Conservation (phyloP, 1,140 invertebrate species). For the Temnothorax nylanderi region DNA sequence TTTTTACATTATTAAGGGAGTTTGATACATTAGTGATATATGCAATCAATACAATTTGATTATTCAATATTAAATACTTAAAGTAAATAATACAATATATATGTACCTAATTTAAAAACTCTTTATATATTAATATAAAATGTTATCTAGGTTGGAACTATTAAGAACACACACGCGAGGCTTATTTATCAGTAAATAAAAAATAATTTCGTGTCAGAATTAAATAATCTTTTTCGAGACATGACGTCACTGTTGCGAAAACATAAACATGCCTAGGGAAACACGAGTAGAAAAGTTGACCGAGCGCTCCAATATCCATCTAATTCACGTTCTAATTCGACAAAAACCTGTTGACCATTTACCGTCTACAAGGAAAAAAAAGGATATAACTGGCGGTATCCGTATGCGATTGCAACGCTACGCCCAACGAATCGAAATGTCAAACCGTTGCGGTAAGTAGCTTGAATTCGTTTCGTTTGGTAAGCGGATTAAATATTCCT, state of each 20-base stretch:
- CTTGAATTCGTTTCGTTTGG: slow-evolving; percentile 49
- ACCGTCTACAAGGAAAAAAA: background rate
- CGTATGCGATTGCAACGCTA: slow-evolving; percentile 19
- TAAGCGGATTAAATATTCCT: slow-evolving; percentile 60
- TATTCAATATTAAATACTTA: background rate
- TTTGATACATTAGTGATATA: no score
- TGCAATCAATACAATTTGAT: background rate
- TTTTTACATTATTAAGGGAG: background rate
- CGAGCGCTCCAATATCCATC: slow-evolving; percentile 7
- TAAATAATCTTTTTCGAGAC: background rate
- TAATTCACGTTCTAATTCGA: slow-evolving; percentile 13
- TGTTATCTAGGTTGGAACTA: background rate
- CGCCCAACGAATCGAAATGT: slow-evolving; percentile 50
- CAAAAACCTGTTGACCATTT: slow-evolving; percentile 3
- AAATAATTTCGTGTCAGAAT: background rate
- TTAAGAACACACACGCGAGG: background rate
- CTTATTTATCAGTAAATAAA: background rate
- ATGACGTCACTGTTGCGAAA: background rate
- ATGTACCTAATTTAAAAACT: no score
- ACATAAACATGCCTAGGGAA: background rate
- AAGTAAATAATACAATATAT: background rate
- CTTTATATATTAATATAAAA: background rate
- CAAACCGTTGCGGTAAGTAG: slow-evolving; percentile 19
- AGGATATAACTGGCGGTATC: slow-evolving; percentile 12
- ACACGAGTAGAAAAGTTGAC: background rate